Evolutionary conservation across 1,140 invertebrate genomes (phyloP), one percentile per base, ranked within the genome.

Genomic region (Vollenhovia emeryi): DNA sequence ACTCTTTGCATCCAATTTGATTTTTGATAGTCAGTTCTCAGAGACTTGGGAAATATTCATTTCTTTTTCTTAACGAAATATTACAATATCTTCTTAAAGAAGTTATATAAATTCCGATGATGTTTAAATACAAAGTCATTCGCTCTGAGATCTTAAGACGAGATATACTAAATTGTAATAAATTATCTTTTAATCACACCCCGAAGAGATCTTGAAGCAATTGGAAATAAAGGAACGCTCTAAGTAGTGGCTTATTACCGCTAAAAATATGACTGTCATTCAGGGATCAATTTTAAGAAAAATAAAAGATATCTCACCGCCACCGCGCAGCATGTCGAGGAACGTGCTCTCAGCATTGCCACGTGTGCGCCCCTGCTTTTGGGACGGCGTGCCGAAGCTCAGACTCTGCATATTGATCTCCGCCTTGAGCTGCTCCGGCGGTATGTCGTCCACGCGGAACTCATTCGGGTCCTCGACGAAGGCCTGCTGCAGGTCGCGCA

Each of bases 401-500:
- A 97, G 94, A 85, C 96, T 96, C 91, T 96, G 96, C 33, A 96
- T 95, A 93, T 96, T 96, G 57, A 97, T 95, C 86, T 97, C 96
- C 15, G 96, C 96, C 91, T 97, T 97, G 64, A 97, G 93, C 89
- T 97, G 96, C 90, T 97, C 96, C 11, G 95, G 96, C 66, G 96
- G 96, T 84, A 96, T 96, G 84, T 96, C 96, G 87, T 97, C 96
- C 69, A 96, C 96, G 86, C 96, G 96, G 93, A 97, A 97, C 92
- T 97, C 96, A 88, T 97, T 96, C 52, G 97, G 97, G 91, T 97
- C 96, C 90, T 97, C 97, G 85, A 97, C 96, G 91, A 97, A 97
- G 6, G 97, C 97, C 90, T 97, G 96, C 90, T 97, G 96, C 60
- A 98, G 95, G 91, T 98, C 97, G 7, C 97, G 95, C 97, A 98